A percentile compares a stretch with the other conserved stretches of the same genome.
These are phyloP conservation scores for Tillus elongatus DNA, from an alignment of 2,888 invertebrate species.

Conservation along the genomic window DNA sequence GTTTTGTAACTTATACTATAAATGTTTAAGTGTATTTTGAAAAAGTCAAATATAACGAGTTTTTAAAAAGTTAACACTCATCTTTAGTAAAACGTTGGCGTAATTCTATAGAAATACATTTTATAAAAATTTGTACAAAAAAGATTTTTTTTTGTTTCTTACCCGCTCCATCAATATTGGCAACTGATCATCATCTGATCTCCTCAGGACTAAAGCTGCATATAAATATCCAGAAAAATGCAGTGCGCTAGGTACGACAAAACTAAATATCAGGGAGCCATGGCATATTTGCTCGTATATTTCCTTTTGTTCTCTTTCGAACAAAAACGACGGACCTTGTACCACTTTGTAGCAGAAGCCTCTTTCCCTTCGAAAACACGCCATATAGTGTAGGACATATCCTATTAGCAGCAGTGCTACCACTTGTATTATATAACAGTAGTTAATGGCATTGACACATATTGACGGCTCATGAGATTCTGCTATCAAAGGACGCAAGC, in stretches of 20 bases:
- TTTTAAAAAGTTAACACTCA: no score
- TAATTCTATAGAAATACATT: no score
- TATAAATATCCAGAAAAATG: slow-evolving; percentile 67
- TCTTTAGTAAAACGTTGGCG: no score
- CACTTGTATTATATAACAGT: slow-evolving; percentile 60
- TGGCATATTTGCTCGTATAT: slow-evolving; percentile 56
- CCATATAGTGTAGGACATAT: slow-evolving; percentile 68
- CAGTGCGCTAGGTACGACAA: slow-evolving; percentile 61
- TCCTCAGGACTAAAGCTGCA: slow-evolving; percentile 62
- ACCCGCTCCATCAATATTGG: slow-evolving; percentile 77
- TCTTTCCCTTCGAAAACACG: slow-evolving; percentile 64
- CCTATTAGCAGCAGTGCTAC: slow-evolving; percentile 58
- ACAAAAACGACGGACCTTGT: slow-evolving; percentile 6
- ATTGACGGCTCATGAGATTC: slow-evolving; percentile 53
- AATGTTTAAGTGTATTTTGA: no score
- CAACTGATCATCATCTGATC: slow-evolving; percentile 71
- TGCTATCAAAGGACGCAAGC: slow-evolving; percentile 59
- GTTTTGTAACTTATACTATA: no score
- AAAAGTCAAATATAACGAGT: no score
- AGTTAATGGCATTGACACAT: slow-evolving; percentile 53
- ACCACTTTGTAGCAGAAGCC: slow-evolving; percentile 56
- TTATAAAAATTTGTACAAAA: no score
- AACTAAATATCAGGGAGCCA: slow-evolving; percentile 62
- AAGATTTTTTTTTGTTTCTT: no score
- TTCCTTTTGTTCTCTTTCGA: slow-evolving; percentile 18